These are phyloP conservation scores for Paragorgia papillata DNA, from an alignment of 92 coral and sea anemone species.

Conservation along the genomic window DNA sequence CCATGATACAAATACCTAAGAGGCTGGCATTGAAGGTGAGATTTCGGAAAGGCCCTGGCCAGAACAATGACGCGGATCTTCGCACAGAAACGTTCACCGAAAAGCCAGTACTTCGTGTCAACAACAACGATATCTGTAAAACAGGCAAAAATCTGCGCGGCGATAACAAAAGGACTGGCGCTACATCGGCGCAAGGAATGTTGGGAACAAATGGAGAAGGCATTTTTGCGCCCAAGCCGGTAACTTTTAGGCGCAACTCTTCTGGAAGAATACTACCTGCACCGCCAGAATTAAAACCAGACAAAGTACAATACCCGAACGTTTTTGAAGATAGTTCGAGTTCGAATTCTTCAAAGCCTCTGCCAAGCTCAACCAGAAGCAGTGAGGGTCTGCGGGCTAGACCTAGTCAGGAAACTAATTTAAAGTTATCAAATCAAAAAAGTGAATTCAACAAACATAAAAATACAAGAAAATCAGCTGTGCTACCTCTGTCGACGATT, in stretches of 20 bases:
- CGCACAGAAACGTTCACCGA: neutral
- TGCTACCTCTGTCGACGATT: neutral
- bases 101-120: conserved; percentile 4
- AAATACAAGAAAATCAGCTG: neutral
- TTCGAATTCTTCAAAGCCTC: neutral
- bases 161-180: neutral
- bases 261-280: conserved; percentile 40
- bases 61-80: neutral
- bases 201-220: neutral
- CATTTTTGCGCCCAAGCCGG: neutral
- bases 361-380: neutral
- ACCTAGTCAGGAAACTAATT: neutral
- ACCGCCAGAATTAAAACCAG: conserved; percentile 22
- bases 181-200: neutral
- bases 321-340: neutral
- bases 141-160: neutral
- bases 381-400: neutral
- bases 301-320: neutral
- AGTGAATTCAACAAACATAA: neutral
- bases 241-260: neutral
- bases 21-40: conserved; percentile 70
- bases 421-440: neutral
- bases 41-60: neutral
- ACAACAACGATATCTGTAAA: conserved; percentile 8
- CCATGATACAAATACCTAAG: conserved; percentile 86